These are phyloP conservation scores for Cerastis leucographa DNA, from an alignment of 2,888 invertebrate species.

Conservation along the genomic window DNA sequence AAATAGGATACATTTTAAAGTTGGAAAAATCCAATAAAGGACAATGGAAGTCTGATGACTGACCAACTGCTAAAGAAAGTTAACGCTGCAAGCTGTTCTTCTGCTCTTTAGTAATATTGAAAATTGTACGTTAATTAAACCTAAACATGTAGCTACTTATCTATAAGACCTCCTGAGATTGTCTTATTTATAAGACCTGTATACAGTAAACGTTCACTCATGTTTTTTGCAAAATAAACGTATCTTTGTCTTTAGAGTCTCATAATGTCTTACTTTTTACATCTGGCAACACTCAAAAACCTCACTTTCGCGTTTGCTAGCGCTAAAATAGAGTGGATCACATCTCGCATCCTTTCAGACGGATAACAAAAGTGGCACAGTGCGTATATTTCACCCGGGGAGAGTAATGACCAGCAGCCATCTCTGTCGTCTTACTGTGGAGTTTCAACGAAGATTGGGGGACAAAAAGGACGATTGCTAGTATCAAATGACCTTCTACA, in stretches of 20 bases:
- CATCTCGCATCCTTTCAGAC: slow-evolving; percentile 34
- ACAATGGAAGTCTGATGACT: background rate
- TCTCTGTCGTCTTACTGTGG: slow-evolving; percentile 43
- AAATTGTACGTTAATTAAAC: too few species aligned
- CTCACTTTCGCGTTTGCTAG: slow-evolving; percentile 2
- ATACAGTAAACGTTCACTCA: background rate
- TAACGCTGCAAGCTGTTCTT: too few species aligned
- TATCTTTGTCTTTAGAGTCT: background rate
- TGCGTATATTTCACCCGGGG: slow-evolving; percentile 45
- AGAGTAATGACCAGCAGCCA: slow-evolving; percentile 41
- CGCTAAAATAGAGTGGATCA: slow-evolving; percentile 36
- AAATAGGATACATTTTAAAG: too few species aligned
- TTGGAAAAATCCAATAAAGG: background rate
- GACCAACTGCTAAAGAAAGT: background rate
- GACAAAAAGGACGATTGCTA: slow-evolving; percentile 5
- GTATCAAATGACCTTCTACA: background rate
- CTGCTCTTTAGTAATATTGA: too few species aligned
- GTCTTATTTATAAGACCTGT: background rate
- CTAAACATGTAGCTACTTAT: too few species aligned
- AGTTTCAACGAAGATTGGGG: slow-evolving; percentile 2
- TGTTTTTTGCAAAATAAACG: background rate
- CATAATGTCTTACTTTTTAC: background rate
- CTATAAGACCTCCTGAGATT: too few species aligned
- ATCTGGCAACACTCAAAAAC: slow-evolving; percentile 29
- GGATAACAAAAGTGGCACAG: slow-evolving; percentile 38